These are phyloP conservation scores for Dipus sagitta DNA, from an alignment of 2,797 vertebrate species.

Conservation along the genomic window DNA sequence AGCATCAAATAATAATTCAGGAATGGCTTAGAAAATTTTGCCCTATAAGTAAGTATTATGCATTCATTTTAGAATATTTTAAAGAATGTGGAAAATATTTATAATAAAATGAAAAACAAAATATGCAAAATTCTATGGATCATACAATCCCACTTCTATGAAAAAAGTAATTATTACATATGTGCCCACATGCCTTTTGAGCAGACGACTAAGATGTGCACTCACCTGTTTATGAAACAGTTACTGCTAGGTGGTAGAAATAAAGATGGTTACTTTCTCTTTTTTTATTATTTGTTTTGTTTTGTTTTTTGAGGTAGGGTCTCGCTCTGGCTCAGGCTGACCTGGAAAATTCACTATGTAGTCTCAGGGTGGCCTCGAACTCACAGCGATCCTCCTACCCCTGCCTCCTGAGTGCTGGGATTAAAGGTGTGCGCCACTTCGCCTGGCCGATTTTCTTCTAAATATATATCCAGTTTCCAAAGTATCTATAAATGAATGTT, in stretches of 20 bases:
- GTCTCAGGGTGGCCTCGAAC: too few relatives aligned
- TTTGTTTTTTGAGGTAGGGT: too few relatives aligned
- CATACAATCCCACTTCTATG: neutral
- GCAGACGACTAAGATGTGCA: conserved; percentile 12
- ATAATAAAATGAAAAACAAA: conserved; percentile 8
- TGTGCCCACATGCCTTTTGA: neutral
- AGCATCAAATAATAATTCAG: neutral
- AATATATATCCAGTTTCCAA: neutral
- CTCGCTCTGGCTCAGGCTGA: too few relatives aligned
- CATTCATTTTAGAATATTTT: conserved; percentile 28
- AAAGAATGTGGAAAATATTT: neutral
- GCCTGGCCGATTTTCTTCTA: neutral
- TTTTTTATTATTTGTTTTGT: too few relatives aligned
- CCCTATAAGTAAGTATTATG: neutral
- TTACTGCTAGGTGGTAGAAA: neutral
- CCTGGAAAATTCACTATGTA: too few relatives aligned
- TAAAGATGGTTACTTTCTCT: neutral
- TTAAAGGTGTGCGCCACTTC: too few relatives aligned
- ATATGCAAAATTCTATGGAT: neutral
- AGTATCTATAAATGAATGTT: neutral
- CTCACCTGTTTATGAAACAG: neutral
- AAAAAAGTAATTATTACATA: conserved; percentile 6
- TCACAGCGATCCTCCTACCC: too few relatives aligned
- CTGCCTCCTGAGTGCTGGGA: too few relatives aligned
- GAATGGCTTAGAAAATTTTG: neutral